phyloP scores from a whole-genome alignment of 2,113 vertebrate species.

The Sander lucioperca region DNA sequence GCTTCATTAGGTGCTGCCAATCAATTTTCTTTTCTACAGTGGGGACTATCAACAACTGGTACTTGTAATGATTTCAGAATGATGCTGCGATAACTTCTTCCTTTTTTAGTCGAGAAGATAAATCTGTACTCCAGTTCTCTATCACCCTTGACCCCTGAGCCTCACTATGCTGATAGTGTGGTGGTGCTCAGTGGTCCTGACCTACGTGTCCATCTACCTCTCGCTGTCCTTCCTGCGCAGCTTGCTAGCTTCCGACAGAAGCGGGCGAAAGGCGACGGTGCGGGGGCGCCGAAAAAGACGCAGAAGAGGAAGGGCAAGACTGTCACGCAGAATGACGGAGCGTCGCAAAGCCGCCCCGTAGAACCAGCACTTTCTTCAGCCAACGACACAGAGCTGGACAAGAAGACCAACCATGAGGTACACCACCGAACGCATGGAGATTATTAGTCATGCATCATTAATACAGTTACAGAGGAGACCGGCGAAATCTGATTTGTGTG shows the following conservation, averaged over 20 bases:
- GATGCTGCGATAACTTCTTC: constrained; percentile 7
- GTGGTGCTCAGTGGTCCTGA: constrained; percentile 82
- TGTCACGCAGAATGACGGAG: constrained; percentile 74
- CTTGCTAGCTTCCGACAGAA: constrained; percentile 85
- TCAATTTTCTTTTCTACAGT: constrained; percentile 12
- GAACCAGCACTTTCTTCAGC: constrained; percentile 34
- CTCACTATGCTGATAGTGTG: constrained; percentile 80
- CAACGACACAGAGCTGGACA: constrained; percentile 22
- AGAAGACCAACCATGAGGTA: constrained; percentile 72
- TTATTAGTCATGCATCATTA: neutral
- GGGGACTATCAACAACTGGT: constrained; percentile 22
- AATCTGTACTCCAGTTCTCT: constrained; percentile 40
- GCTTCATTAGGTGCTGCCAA: constrained; percentile 15
- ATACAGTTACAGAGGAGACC: neutral
- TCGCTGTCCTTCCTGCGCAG: constrained; percentile 84
- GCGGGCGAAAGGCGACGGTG: constrained; percentile 81
- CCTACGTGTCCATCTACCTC: constrained; percentile 82
- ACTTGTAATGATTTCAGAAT: neutral
- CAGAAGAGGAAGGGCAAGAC: constrained; percentile 83
- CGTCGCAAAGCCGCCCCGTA: constrained; percentile 75
- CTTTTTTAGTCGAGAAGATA: constrained; percentile 7
- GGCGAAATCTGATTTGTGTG: neutral
- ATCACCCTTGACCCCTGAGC: constrained; percentile 34
- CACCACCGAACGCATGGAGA: neutral
- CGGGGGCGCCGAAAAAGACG: constrained; percentile 84